A percentile compares a stretch with the other conserved stretches of the same genome.
Evolutionary conservation across 2,113 vertebrate species (phyloP).

Genomic region (Centrocercus urophasianus): DNA sequence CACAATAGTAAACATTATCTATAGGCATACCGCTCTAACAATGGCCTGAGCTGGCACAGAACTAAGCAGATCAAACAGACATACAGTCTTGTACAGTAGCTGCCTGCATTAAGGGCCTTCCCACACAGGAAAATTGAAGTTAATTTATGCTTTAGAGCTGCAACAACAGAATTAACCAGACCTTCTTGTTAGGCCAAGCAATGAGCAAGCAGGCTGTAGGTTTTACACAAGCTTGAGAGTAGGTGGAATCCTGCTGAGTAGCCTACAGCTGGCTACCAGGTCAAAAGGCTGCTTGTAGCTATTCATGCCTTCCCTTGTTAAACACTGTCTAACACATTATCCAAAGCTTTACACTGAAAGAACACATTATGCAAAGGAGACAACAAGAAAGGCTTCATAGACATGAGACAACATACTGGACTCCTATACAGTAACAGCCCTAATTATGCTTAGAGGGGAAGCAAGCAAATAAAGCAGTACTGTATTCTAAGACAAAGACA

Average conservation of each 20-base stretch:
- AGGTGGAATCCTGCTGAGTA: conserved; percentile 31
- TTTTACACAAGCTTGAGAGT: not conserved
- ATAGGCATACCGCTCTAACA: fast-evolving
- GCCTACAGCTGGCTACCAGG: conserved; percentile 35
- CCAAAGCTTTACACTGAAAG: conserved; percentile 52
- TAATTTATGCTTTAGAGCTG: not conserved
- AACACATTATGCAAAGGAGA: conserved; percentile 38
- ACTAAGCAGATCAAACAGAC: fast-evolving
- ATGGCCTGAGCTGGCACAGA: not conserved
- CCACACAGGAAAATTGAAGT: not conserved
- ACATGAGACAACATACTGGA: conserved; percentile 22
- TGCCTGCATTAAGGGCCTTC: not conserved
- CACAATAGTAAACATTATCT: not conserved
- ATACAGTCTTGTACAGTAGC: fast-evolving
- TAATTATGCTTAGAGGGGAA: conserved; percentile 27
- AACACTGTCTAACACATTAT: not conserved
- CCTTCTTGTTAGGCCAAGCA: conserved; percentile 5
- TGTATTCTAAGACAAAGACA: conserved; percentile 31
- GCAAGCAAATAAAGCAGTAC: conserved; percentile 31
- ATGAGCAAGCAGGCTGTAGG: fast-evolving
- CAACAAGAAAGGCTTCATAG: conserved; percentile 15
- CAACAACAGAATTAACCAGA: conserved; percentile 12
- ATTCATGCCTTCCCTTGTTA: not conserved
- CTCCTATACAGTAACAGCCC: conserved; percentile 4
- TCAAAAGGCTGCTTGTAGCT: conserved; percentile 60